Evolutionary conservation across 2,797 vertebrate genomes (phyloP).

Genomic region (Spinus olivaceus): DNA sequence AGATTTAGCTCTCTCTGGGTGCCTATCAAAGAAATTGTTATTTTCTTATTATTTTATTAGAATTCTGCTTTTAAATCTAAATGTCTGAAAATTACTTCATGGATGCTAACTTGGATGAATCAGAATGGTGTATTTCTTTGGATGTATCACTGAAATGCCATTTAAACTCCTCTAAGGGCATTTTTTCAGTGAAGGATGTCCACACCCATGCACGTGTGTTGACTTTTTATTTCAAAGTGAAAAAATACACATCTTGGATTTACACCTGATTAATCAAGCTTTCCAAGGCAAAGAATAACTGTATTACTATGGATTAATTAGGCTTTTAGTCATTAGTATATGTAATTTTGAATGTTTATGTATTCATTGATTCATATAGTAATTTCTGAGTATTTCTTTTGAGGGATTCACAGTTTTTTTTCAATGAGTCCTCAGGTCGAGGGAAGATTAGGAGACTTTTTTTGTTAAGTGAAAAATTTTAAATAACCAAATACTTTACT

Average conservation of each 20-base stretch:
- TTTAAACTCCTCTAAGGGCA: neutral
- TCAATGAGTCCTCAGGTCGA: neutral
- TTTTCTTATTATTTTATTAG: neutral
- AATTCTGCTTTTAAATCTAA: neutral
- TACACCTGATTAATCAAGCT: neutral
- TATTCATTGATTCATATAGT: neutral
- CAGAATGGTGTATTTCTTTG: neutral
- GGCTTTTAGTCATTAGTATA: neutral
- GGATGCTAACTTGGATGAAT: neutral
- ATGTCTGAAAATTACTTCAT: neutral
- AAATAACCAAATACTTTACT: neutral
- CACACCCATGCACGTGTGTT: neutral
- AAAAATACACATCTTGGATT: neutral
- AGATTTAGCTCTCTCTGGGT: neutral
- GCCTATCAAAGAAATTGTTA: neutral
- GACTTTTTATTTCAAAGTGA: neutral
- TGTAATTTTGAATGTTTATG: neutral
- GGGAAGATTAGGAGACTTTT: neutral
- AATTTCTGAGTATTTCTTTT: neutral
- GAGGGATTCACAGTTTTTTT: neutral
- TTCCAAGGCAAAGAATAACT: neutral
- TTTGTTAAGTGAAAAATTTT: neutral
- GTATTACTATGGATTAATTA: neutral
- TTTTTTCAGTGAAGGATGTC: neutral
- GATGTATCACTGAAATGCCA: neutral